Conservation (phyloP, 2,113 vertebrate genomes). For the Ictalurus punctatus region DNA sequence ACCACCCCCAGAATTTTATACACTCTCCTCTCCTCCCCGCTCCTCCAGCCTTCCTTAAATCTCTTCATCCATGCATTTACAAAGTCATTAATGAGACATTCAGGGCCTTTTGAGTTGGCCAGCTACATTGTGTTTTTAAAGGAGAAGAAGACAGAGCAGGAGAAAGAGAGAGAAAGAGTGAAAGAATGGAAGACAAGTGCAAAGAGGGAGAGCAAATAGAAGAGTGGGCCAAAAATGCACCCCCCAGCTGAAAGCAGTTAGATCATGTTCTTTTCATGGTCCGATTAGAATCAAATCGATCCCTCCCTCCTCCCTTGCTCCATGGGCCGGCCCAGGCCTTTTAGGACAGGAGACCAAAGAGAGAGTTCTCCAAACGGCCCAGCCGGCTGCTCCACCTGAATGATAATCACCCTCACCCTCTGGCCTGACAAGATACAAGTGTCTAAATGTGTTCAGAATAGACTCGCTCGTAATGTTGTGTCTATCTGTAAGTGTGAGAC, state of each 20-base stretch:
- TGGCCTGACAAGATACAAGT: conserved; percentile 84
- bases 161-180: conserved; percentile 64
- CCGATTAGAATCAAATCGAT: conserved; percentile 99
- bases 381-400: conserved; percentile 80
- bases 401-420: conserved; percentile 98
- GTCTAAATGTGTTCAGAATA: conserved; percentile 89
- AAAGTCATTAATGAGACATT: conserved; percentile 99
- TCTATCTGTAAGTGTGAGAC: not conserved
- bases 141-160: conserved; percentile 62
- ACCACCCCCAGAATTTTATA: conserved; percentile 99
- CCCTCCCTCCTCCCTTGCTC: conserved; percentile 76
- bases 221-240: conserved; percentile 96
- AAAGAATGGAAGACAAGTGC: conserved; percentile 60
- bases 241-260: conserved; percentile 98
- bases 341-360: conserved; percentile 91
- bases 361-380: conserved; percentile 85
- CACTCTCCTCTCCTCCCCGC: conserved; percentile 77
- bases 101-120: conserved; percentile 98
- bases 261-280: conserved; percentile 99
- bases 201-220: conserved; percentile 61
- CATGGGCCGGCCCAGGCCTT: conserved; percentile 78
- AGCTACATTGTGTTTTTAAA: conserved; percentile 86
- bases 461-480: conserved; percentile 50
- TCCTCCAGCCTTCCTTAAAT: conserved; percentile 60
- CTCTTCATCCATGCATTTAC: conserved; percentile 78